A percentile compares a stretch with the other conserved stretches of the same genome.
These are phyloP conservation scores for Callimorpha dominula DNA, from an alignment of 2,888 invertebrate species.

Conservation along the genomic window DNA sequence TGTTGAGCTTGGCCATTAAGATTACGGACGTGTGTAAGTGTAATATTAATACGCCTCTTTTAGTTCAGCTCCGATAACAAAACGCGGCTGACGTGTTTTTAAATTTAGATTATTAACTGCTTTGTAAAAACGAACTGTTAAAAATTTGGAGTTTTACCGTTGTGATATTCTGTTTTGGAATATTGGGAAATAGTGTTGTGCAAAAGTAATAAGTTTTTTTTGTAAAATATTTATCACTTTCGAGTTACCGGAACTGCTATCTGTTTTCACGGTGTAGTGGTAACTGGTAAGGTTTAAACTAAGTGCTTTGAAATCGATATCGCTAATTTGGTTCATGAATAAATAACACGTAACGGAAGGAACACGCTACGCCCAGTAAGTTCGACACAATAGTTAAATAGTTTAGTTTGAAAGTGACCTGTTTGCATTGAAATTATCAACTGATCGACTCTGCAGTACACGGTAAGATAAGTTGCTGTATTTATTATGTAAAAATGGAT, in stretches of 20 bases:
- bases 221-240: slow-evolving; percentile 18
- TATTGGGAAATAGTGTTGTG: slow-evolving; percentile 39
- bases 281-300: slow-evolving; percentile 56
- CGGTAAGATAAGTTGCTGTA: slow-evolving; percentile 32
- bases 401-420: slow-evolving; percentile 51
- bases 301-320: slow-evolving; percentile 60
- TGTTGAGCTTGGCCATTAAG: slow-evolving; percentile 68
- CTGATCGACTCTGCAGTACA: slow-evolving; percentile 26
- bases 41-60: slow-evolving; percentile 66
- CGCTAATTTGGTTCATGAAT: slow-evolving; percentile 54
- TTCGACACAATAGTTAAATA: slow-evolving; percentile 52
- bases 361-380: slow-evolving; percentile 62
- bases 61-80: slow-evolving; percentile 77
- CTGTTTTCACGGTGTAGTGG: slow-evolving; percentile 47
- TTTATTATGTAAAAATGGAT: neutral
- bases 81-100: slow-evolving; percentile 69
- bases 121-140: slow-evolving; percentile 27
- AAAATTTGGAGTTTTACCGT: slow-evolving; percentile 29
- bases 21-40: slow-evolving; percentile 66
- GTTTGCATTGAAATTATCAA: slow-evolving; percentile 24
- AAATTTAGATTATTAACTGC: slow-evolving; percentile 47
- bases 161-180: slow-evolving; percentile 29
- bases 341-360: slow-evolving; percentile 60
- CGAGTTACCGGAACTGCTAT: slow-evolving; percentile 40
- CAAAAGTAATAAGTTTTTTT: neutral